phyloP scores from a whole-genome alignment of 2,888 invertebrate species.

The Melolontha melolontha region DNA sequence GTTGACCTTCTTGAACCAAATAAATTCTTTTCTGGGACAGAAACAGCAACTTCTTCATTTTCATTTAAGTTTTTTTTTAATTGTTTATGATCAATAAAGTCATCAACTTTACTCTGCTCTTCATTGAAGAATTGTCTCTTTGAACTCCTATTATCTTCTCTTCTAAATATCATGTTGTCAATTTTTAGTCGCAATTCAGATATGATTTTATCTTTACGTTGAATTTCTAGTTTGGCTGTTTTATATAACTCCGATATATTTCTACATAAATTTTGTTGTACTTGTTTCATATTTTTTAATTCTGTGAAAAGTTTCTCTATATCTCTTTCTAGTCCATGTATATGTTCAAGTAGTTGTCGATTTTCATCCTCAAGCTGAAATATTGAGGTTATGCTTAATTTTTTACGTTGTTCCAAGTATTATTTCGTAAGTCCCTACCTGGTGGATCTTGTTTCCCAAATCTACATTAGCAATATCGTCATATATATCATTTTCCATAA shows the following conservation, averaged over 20 bases:
- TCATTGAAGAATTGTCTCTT: slow-evolving; percentile 17
- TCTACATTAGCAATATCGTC: slow-evolving; percentile 61
- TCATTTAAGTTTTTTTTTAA: background rate
- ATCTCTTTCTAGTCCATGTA: slow-evolving; percentile 56
- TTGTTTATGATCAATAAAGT: background rate
- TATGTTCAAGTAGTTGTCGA: slow-evolving; percentile 49
- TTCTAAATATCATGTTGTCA: slow-evolving; percentile 60
- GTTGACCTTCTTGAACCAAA: background rate
- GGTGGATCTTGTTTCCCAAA: slow-evolving; percentile 52
- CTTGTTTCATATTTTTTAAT: slow-evolving; percentile 54
- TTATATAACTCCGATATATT: slow-evolving; percentile 66
- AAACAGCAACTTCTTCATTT: background rate
- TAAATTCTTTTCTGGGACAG: background rate
- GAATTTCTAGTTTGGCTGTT: slow-evolving; percentile 67
- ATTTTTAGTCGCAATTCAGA: slow-evolving; percentile 62
- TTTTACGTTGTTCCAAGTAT: slow-evolving; percentile 4
- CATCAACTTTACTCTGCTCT: slow-evolving; percentile 2
- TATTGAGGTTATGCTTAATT: slow-evolving; percentile 45
- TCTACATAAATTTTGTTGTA: slow-evolving; percentile 59
- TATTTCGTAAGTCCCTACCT: slow-evolving; percentile 49
- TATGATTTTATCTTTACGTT: slow-evolving; percentile 66
- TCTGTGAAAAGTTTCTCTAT: slow-evolving; percentile 54
- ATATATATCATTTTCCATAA: slow-evolving; percentile 62
- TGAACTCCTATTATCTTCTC: slow-evolving; percentile 37
- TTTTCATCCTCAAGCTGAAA: slow-evolving; percentile 58